Conservation (phyloP, 2,113 vertebrate species). For the Stomatorhinus ivindoensis region DNA sequence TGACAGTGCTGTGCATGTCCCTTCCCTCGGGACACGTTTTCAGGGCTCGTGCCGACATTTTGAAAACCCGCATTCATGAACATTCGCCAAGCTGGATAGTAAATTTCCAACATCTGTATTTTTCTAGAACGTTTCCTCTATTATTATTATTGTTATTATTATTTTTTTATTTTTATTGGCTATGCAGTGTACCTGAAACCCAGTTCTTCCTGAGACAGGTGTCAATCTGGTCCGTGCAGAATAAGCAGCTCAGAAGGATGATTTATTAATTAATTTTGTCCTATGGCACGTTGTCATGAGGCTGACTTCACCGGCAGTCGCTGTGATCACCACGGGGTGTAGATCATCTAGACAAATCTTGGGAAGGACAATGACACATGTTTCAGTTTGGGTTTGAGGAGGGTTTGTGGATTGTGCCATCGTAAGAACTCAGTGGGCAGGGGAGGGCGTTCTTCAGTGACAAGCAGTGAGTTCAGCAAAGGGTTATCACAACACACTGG, state of each 20-base stretch:
- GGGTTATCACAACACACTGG: not conserved
- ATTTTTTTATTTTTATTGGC: not conserved
- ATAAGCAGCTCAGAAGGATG: not conserved
- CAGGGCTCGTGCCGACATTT: not conserved
- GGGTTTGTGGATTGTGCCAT: not conserved
- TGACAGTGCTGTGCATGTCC: not conserved
- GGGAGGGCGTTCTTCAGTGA: not conserved
- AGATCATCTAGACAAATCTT: not conserved
- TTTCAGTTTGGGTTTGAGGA: not conserved
- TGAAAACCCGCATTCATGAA: not conserved
- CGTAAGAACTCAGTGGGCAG: not conserved
- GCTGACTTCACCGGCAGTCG: not conserved
- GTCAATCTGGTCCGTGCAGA: not conserved
- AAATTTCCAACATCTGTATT: not conserved
- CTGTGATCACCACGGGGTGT: not conserved
- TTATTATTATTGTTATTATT: not conserved
- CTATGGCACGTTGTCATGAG: not conserved
- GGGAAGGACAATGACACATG: not conserved
- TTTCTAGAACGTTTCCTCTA: not conserved
- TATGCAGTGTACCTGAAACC: not conserved
- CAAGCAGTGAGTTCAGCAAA: not conserved
- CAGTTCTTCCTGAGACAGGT: not conserved
- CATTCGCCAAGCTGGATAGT: not conserved
- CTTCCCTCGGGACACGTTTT: not conserved
- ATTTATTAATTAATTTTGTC: not conserved